Percentiles rank a stretch among this genome's conserved stretches.
These are phyloP conservation scores for Circaetus gallicus DNA, from an alignment of 2,113 vertebrate genomes.

Conservation along the genomic window DNA sequence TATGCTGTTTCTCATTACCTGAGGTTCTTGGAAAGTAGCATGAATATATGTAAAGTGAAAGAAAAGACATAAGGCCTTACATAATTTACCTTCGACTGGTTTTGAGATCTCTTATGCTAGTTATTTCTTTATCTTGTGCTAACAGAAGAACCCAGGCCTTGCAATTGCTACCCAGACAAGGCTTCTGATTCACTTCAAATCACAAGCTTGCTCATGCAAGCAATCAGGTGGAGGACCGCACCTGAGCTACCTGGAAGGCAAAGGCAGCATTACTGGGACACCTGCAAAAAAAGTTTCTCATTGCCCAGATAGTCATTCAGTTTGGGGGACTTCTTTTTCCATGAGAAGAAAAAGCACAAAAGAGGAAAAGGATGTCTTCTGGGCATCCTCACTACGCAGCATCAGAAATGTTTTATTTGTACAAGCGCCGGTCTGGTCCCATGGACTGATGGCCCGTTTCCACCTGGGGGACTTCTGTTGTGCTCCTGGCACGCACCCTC, in stretches of 20 bases:
- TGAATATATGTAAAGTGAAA: neutral
- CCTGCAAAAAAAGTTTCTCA: neutral
- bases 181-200: neutral
- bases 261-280: neutral
- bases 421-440: fast-evolving
- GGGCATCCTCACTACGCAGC: neutral
- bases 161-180: neutral
- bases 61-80: neutral
- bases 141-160: neutral
- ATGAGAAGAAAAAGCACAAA: neutral
- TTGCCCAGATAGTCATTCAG: neutral
- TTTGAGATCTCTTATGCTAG: neutral
- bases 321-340: neutral
- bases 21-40: neutral
- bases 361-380: neutral
- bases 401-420: neutral
- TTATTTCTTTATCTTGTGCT: neutral
- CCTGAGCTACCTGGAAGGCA: neutral
- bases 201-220: neutral
- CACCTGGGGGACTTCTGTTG: neutral
- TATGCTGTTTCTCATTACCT: neutral
- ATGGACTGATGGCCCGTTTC: neutral
- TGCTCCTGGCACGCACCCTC: neutral
- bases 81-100: neutral
- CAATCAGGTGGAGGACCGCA: neutral